Base-by-base conservation (phyloP, 2,888 invertebrate species). In the Anthoptus insignis region DNA sequence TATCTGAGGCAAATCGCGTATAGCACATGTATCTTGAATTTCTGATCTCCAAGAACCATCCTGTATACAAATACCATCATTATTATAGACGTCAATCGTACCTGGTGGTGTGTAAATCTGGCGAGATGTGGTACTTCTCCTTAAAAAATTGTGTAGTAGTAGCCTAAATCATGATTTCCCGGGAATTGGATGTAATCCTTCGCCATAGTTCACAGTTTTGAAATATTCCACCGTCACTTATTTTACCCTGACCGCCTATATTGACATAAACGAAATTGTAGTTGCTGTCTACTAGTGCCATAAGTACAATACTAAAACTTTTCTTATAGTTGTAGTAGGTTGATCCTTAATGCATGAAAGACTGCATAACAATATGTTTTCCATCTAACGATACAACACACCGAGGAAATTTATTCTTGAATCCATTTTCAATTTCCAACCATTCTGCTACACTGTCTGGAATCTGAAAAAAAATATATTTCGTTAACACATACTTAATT, bases 21-120 rank as follows among this genome's bases (percentile, higher is more conserved):
- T 27, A 27, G 27, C 5, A 6, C 27, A 6, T 27, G 8, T 27
- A 27, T 4, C 27, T 27, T 4, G 27, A 27, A 27, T 27, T 6
- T 27, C 24, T 47, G 11, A 24, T 22, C 47, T 47, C 47, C 47
- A 47, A 47, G 47, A 13, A 9, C 47, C 47, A 13, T 47, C 47
- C 2, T 9, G 32, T 24, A 22, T n/a, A n/a, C 11, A 2, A 24
- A 13, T 4, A 2, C 24, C 47, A 22, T 47, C 24, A 22, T 2
- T 7, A 22, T 11, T 22, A 24, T 22, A 47, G n/a, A n/a, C n/a
- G n/a, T 47, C 47, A 7, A 47, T 24, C 11, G 47, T 47, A 22
- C 47, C 47, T 3, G 22, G 47, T 13, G 47, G 47, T 22, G 47
- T 22, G 24, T 47, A 47, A 47, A 47, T 47, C 13, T n/a, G 11